phyloP scores from a whole-genome alignment of 2,888 invertebrate species.

The Chouioia cunea region DNA sequence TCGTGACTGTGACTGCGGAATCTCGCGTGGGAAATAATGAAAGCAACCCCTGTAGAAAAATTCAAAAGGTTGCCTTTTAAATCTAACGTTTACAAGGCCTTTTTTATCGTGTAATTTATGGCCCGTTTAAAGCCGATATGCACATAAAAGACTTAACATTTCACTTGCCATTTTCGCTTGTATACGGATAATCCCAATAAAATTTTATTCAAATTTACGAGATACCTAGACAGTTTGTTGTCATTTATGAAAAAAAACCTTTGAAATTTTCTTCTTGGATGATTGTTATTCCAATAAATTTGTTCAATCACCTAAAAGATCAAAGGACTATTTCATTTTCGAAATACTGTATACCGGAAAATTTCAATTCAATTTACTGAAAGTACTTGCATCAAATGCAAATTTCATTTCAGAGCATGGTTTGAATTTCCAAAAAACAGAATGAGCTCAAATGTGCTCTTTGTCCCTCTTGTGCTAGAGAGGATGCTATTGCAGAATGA shows the following conservation, averaged over 20 bases:
- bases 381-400: slow-evolving; percentile 14
- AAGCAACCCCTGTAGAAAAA: not conserved
- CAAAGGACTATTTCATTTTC: too few relatives aligned
- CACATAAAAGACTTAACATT: slow-evolving; percentile 32
- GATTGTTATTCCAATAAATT: too few relatives aligned
- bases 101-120: slow-evolving; percentile 32
- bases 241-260: not conserved
- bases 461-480: slow-evolving; percentile 29
- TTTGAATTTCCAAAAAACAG: not conserved
- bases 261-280: too few relatives aligned
- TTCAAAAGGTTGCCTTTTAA: not conserved
- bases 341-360: not conserved
- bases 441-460: slow-evolving; percentile 10
- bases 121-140: slow-evolving; percentile 29
- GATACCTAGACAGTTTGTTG: not conserved
- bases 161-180: not conserved
- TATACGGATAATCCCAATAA: slow-evolving; percentile 32
- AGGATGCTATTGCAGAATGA: slow-evolving; percentile 21
- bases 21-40: slow-evolving; percentile 33
- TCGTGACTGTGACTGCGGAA: slow-evolving; percentile 32
- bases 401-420: not conserved
- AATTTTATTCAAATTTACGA: slow-evolving; percentile 9
- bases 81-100: not conserved
- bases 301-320: too few relatives aligned
- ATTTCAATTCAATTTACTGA: slow-evolving; percentile 24